Conservation (phyloP, 64 coral and sea anemone genomes). For the Hydrozoanthus tunicans region DNA sequence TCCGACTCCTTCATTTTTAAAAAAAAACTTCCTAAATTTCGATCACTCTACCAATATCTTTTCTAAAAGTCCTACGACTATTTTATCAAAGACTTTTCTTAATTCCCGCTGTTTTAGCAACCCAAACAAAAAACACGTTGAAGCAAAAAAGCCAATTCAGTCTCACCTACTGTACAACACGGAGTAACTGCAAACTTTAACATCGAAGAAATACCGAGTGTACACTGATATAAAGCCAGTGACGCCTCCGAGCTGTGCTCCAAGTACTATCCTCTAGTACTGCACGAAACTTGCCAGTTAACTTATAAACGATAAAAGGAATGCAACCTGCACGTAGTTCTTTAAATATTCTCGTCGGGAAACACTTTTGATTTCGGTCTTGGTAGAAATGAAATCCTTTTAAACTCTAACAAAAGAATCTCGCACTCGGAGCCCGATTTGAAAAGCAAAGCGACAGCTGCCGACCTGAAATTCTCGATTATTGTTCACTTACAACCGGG, state of each 20-base stretch:
- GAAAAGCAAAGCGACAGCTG: background rate
- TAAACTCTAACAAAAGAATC: background rate
- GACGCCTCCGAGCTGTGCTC: too few relatives aligned
- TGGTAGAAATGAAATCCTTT: background rate
- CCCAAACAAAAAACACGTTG: background rate
- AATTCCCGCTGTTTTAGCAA: background rate
- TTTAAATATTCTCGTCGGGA: background rate
- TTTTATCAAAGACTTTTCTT: background rate
- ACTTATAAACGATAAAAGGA: background rate
- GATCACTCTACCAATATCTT: too few relatives aligned
- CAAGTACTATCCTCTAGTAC: background rate
- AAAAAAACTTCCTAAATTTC: too few relatives aligned
- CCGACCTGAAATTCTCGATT: background rate
- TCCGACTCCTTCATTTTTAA: too few relatives aligned
- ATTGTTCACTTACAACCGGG: background rate
- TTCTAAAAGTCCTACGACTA: too few relatives aligned
- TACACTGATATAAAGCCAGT: background rate
- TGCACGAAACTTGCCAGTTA: background rate
- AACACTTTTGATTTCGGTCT: background rate
- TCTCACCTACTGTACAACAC: slow-evolving; percentile 11
- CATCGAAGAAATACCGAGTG: background rate
- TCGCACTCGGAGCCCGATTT: background rate
- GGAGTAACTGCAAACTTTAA: slow-evolving; percentile 18
- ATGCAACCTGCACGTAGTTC: background rate
- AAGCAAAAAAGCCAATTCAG: background rate